A percentile compares a stretch with the other conserved stretches of the same genome.
phyloP scores from a whole-genome alignment of 2,113 vertebrate species.

The Oceanodroma tethys region DNA sequence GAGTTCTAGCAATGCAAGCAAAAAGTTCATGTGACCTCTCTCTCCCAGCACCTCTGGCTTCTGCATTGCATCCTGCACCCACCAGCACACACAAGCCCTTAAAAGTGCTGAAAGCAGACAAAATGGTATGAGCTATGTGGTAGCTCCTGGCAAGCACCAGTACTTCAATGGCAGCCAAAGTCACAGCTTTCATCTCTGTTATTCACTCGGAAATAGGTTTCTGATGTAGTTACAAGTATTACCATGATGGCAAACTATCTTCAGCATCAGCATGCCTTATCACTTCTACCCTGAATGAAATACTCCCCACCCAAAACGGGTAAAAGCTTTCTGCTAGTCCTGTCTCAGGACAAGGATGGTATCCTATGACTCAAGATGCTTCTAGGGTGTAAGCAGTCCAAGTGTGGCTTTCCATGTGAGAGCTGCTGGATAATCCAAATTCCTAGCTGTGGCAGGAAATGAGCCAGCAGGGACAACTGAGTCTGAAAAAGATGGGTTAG shows the following conservation, averaged over 20 bases:
- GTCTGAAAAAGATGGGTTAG: neutral
- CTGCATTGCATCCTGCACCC: neutral
- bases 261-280: neutral
- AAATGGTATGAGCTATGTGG: neutral
- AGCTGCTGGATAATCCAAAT: neutral
- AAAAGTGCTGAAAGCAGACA: neutral
- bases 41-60: neutral
- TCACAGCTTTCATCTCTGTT: neutral
- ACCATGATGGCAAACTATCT: neutral
- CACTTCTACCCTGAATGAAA: neutral
- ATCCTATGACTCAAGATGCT: neutral
- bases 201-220: neutral
- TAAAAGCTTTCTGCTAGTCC: neutral
- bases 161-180: neutral
- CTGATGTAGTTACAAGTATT: neutral
- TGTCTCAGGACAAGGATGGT: neutral
- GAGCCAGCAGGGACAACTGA: neutral
- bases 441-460: slow-evolving; percentile 24
- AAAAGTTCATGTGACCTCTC: neutral
- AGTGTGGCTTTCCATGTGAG: neutral
- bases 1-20: neutral
- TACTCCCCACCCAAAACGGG: neutral
- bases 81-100: neutral
- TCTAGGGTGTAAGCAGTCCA: neutral
- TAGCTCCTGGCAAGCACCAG: neutral